Conservation (phyloP, 2,888 invertebrate genomes). For the Cynaeus angustus region DNA sequence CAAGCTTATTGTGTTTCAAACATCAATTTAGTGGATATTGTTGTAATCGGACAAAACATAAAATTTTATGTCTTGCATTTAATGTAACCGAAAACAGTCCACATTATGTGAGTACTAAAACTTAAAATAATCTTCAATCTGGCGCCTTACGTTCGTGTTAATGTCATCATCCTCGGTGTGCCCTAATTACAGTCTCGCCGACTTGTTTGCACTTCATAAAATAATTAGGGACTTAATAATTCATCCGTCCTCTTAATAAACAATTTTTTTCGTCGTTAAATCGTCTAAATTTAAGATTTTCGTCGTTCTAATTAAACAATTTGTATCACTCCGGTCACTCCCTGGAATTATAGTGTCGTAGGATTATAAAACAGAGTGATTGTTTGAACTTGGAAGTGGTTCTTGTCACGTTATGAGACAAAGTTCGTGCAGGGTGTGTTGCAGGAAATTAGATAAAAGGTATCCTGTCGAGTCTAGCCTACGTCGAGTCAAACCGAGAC, state of each 20-base stretch:
- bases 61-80: conserved; percentile 36
- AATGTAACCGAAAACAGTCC: conserved; percentile 41
- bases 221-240: conserved; percentile 38
- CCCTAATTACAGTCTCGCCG: conserved; percentile 31
- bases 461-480: conserved; percentile 45
- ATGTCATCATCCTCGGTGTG: conserved; percentile 43
- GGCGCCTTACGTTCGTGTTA: conserved; percentile 43
- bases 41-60: conserved; percentile 22
- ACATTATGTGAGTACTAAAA: conserved; percentile 40
- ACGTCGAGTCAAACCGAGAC: conserved; percentile 35
- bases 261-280: conserved; percentile 15
- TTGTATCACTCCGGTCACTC: conserved; percentile 29
- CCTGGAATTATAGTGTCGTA: conserved; percentile 39
- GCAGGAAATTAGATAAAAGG: conserved; percentile 56
- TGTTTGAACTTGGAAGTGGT: conserved; percentile 47
- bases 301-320: conserved; percentile 23
- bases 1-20: not conserved
- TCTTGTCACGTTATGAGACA: conserved; percentile 41
- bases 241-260: conserved; percentile 35
- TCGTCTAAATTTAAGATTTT: conserved; percentile 24
- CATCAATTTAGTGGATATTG: conserved; percentile 19
- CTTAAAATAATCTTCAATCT: conserved; percentile 48
- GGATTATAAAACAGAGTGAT: conserved; percentile 41
- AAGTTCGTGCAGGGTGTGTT: conserved; percentile 45
- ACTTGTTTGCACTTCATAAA: conserved; percentile 38